Conservation (phyloP, 1,140 invertebrate genomes). For the Heterodera schachtii region DNA sequence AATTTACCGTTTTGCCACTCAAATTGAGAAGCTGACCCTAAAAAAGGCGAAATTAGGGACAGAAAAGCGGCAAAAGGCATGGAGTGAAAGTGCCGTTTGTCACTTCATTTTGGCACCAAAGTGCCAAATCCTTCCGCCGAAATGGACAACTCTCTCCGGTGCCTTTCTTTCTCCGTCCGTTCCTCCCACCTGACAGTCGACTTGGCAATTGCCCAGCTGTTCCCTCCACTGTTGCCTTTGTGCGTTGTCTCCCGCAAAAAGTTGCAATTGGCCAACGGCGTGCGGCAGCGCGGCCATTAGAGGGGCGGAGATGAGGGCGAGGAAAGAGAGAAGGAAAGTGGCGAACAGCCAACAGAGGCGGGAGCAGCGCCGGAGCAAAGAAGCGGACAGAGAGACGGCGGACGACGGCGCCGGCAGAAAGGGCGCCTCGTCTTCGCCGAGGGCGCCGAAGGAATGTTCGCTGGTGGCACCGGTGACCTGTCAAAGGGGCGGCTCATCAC, state of each 20-base stretch:
- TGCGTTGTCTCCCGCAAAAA: constrained; percentile 4
- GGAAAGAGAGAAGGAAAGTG: constrained; percentile 33
- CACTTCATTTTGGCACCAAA: too few species aligned
- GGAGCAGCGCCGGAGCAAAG: constrained; percentile 33
- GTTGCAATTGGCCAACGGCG: constrained; percentile 22
- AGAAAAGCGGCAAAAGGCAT: not conserved
- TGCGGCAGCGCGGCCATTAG: constrained; percentile 46
- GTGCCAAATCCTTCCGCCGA: not conserved
- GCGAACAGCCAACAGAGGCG: constrained; percentile 36
- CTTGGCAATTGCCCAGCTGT: constrained; percentile 33
- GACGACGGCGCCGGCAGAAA: constrained; percentile 9
- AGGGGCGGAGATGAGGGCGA: constrained; percentile 45
- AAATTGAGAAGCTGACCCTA: constrained; percentile 49
- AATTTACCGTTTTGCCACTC: constrained; percentile 31
- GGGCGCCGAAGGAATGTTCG: constrained; percentile 39
- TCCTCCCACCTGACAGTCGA: constrained; percentile 51
- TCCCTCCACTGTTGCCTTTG: not conserved
- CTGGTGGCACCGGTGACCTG: constrained; percentile 40
- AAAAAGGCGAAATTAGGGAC: constrained; percentile 29
- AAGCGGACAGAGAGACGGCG: not conserved
- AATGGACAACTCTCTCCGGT: too few species aligned
- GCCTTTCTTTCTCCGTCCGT: too few species aligned
- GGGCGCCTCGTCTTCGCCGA: constrained; percentile 6
- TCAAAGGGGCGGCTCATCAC: not conserved
- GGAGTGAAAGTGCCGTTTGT: too few species aligned